phyloP scores from a whole-genome alignment of 2,888 invertebrate species.

The Xylocampa areola region DNA sequence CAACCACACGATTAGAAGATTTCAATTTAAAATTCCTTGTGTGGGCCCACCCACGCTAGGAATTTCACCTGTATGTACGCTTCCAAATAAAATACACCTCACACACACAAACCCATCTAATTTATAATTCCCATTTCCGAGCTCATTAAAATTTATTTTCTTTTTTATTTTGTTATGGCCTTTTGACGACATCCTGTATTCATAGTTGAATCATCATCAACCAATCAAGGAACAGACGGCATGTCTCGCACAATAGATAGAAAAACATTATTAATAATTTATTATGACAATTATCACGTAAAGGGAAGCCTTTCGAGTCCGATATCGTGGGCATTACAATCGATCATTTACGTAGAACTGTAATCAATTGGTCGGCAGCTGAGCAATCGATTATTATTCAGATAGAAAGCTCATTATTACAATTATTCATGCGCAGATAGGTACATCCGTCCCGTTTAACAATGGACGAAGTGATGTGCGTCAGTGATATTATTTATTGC shows the following conservation, averaged over 20 bases:
- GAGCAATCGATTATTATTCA: conserved; percentile 40
- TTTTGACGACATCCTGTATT: no score
- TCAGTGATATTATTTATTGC: conserved; percentile 13
- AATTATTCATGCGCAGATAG: conserved; percentile 29
- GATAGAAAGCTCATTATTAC: conserved; percentile 49
- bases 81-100: no score
- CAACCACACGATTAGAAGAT: no score
- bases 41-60: no score
- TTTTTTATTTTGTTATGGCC: no score
- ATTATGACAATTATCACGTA: conserved; percentile 21
- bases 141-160: no score
- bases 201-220: not conserved
- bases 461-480: conserved; percentile 26
- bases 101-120: no score
- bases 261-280: conserved; percentile 1
- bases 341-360: conserved; percentile 26
- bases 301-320: conserved; percentile 12
- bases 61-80: no score
- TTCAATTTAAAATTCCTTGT: no score
- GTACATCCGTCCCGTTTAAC: conserved; percentile 35
- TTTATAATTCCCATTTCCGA: no score
- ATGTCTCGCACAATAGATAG: conserved; percentile 23
- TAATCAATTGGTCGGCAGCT: conserved; percentile 13
- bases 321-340: not conserved
- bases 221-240: conserved; percentile 10